These are phyloP conservation scores for Drosophila anomalipes DNA, from an alignment of 2,888 invertebrate species.

Conservation along the genomic window DNA sequence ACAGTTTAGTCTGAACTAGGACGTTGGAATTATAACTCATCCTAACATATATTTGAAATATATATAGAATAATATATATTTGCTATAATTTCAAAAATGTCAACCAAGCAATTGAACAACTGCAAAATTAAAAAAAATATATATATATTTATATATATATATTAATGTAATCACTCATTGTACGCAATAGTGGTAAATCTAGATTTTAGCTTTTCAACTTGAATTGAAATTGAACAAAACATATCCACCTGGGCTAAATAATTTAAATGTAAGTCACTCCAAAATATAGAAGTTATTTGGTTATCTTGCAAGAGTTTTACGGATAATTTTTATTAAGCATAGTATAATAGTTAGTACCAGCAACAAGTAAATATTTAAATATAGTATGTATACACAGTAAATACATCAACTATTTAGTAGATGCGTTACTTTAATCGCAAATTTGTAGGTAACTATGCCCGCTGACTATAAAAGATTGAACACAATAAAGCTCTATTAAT, in stretches of 20 bases:
- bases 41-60: not conserved
- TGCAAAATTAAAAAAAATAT: not conserved
- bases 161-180: not conserved
- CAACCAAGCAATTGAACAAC: not conserved
- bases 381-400: slow-evolving; percentile 26
- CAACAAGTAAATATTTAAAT: slow-evolving; percentile 38
- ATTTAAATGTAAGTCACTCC: not conserved
- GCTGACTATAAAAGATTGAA: slow-evolving; percentile 61
- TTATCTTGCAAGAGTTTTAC: slow-evolving; percentile 15
- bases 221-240: not conserved
- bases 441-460: slow-evolving; percentile 22
- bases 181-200: too few relatives aligned
- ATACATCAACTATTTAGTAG: slow-evolving; percentile 32
- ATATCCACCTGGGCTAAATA: not conserved
- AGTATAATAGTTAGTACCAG: slow-evolving; percentile 30
- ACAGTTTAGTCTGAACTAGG: not conserved
- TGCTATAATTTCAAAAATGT: not conserved
- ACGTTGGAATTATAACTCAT: not conserved
- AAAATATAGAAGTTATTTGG: not conserved
- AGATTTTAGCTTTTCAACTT: not conserved
- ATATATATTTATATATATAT: not conserved
- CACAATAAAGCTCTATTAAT: slow-evolving; percentile 75
- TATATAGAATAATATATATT: not conserved
- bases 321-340: slow-evolving; percentile 54
- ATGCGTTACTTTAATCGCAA: slow-evolving; percentile 43